These are phyloP conservation scores for Eulemur albifrons DNA, from an alignment of 2,797 vertebrate species.

Conservation along the genomic window DNA sequence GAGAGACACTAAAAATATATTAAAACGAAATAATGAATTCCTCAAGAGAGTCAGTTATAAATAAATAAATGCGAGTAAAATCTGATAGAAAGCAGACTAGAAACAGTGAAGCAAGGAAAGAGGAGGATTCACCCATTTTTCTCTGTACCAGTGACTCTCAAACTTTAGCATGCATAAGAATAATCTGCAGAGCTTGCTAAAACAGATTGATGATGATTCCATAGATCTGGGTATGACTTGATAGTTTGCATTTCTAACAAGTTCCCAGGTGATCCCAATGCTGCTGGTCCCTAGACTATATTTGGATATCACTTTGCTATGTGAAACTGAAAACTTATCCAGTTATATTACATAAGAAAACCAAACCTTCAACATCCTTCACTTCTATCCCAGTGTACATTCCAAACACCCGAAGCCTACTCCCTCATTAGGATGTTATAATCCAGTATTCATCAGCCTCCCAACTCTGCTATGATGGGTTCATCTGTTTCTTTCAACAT, in stretches of 20 bases:
- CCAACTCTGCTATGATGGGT: too few relatives aligned
- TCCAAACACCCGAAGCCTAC: background rate
- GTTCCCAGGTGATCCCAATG: background rate
- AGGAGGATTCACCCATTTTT: background rate
- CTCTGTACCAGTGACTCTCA: background rate
- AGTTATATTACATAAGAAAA: background rate
- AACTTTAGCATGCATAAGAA: background rate
- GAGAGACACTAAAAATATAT: background rate
- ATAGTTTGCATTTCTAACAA: background rate
- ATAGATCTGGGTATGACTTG: background rate
- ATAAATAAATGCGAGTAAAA: background rate
- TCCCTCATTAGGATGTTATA: background rate
- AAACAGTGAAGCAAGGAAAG: background rate
- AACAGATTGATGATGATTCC: background rate
- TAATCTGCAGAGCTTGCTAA: background rate
- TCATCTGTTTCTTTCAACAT: background rate
- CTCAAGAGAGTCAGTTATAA: background rate
- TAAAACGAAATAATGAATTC: background rate
- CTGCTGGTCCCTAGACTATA: background rate
- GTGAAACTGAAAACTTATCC: background rate
- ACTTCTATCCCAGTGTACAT: background rate
- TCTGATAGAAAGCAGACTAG: background rate
- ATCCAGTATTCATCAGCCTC: fast-evolving
- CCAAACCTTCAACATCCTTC: background rate
- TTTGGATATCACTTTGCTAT: background rate